Evolutionary conservation across 2,888 invertebrate species (phyloP).

Genomic region (Volucella zonaria): DNA sequence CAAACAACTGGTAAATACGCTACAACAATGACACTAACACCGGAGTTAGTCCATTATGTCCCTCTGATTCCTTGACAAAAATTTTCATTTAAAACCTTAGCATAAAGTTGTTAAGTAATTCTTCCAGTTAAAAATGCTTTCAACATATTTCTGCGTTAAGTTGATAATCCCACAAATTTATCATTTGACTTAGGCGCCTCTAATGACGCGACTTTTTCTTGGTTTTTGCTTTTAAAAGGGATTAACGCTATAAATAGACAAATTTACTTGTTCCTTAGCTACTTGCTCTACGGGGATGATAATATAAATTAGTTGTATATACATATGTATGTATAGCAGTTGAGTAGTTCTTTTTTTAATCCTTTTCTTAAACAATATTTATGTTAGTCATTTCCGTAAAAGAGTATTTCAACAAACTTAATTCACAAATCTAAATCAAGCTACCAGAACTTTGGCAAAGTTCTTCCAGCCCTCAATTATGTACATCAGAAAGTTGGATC

Average conservation of each 20-base stretch:
- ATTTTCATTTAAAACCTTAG: background rate
- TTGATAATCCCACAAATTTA: conserved; percentile 21
- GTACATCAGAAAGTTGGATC: background rate
- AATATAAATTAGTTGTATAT: too few species aligned
- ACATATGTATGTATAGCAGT: too few species aligned
- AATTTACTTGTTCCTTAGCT: background rate
- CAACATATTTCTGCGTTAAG: conserved; percentile 4
- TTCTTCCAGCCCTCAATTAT: conserved; percentile 15
- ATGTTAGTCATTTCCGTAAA: too few species aligned
- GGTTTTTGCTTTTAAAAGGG: background rate
- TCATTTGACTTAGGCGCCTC: background rate
- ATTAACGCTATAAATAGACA: background rate
- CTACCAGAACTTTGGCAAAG: background rate
- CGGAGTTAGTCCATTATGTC: too few species aligned
- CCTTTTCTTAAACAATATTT: too few species aligned
- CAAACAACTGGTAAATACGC: too few species aligned
- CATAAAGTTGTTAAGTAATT: conserved; percentile 1
- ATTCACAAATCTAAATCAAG: background rate
- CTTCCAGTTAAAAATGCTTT: background rate
- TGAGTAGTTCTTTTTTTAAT: too few species aligned
- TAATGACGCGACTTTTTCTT: background rate
- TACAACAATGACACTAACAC: too few species aligned
- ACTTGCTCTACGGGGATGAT: too few species aligned
- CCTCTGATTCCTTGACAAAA: background rate
- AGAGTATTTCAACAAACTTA: too few species aligned